Conservation (phyloP, 2,888 invertebrate species). For the Globia sparganii region DNA sequence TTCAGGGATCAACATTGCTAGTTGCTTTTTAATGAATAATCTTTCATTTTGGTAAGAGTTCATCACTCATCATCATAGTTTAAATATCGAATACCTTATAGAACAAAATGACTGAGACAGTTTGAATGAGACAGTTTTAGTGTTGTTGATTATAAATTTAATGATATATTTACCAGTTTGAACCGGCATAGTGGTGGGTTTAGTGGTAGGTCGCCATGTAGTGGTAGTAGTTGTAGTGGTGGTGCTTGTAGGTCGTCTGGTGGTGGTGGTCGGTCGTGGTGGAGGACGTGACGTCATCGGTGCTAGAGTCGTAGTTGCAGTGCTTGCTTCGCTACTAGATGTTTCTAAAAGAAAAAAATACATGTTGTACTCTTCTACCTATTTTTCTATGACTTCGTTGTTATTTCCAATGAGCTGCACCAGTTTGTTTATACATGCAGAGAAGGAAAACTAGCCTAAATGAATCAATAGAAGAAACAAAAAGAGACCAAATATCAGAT, state of each 20-base stretch:
- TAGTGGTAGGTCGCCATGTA: slow-evolving; percentile 72
- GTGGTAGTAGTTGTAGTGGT: slow-evolving; percentile 67
- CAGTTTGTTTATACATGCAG: neutral
- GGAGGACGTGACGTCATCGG: slow-evolving; percentile 86
- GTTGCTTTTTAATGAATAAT: neutral
- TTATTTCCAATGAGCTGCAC: neutral
- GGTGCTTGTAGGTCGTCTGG: slow-evolving; percentile 71
- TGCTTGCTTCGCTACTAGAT: slow-evolving; percentile 78
- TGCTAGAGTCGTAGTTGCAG: slow-evolving; percentile 82
- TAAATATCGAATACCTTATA: neutral
- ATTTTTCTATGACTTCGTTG: neutral
- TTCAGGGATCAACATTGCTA: no score
- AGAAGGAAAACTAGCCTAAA: no score
- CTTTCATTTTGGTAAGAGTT: neutral
- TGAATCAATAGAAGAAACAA: neutral
- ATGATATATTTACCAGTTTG: slow-evolving; percentile 62
- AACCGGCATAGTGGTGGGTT: slow-evolving; percentile 61
- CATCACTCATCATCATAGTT: neutral
- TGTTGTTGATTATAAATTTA: neutral
- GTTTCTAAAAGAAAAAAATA: slow-evolving; percentile 57
- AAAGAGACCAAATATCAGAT: neutral
- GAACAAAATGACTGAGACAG: no score
- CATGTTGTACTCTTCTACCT: neutral
- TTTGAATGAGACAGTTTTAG: no score
- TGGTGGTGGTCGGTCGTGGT: slow-evolving; percentile 76